Percentiles rank a stretch among this genome's conserved stretches.
Evolutionary conservation across 2,888 invertebrate species (phyloP).

Genomic region (Conops quadrifasciatus): DNA sequence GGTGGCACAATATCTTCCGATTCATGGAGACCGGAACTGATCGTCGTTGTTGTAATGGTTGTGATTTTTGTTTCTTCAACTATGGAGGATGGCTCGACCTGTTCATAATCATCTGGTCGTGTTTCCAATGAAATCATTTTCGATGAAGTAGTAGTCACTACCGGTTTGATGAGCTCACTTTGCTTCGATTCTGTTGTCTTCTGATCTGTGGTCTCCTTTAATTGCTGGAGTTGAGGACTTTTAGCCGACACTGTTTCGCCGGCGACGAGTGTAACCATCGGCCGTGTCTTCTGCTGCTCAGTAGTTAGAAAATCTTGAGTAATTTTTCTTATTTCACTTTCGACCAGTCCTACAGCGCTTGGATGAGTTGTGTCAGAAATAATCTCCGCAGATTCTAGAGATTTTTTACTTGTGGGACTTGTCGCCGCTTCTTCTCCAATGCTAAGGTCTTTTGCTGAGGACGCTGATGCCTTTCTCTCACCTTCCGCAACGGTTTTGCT

Average conservation of each 20-base stretch:
- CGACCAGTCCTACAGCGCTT: constrained; percentile 44
- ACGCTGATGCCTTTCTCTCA: background rate
- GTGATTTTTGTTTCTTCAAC: no score
- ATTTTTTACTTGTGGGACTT: background rate
- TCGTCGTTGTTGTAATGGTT: no score
- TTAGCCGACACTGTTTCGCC: constrained; percentile 2
- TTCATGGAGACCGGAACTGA: background rate
- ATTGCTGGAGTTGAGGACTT: background rate
- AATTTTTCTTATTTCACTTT: constrained; percentile 40
- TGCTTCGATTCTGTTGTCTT: no score
- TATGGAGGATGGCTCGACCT: no score
- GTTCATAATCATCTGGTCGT: no score
- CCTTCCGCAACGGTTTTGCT: background rate
- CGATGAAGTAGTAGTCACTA: no score
- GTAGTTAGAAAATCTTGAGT: constrained; percentile 10
- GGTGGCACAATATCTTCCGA: background rate
- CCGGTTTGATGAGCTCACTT: no score
- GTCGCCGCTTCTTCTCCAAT: no score
- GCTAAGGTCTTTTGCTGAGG: background rate
- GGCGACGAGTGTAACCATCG: constrained; percentile 11
- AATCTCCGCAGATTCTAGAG: background rate
- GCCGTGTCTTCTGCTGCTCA: constrained; percentile 12
- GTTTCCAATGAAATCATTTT: no score
- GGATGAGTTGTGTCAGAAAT: constrained; percentile 33
- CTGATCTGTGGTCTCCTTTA: no score